phyloP scores from a whole-genome alignment of 2,113 vertebrate species.

The Nibea coibor region DNA sequence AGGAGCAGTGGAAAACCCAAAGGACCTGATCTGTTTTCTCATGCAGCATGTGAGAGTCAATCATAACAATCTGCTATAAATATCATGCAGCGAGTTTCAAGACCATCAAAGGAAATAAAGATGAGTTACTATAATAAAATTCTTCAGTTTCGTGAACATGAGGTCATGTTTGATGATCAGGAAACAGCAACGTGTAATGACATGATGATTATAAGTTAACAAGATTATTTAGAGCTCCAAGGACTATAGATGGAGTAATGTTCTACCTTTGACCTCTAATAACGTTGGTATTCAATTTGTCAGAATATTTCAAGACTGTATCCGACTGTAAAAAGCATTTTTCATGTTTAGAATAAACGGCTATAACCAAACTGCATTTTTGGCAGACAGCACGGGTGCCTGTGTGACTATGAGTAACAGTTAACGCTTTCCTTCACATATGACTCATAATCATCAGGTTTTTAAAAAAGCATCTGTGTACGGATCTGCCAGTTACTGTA shows the following conservation, averaged over 20 bases:
- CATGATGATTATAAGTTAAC: constrained; percentile 63
- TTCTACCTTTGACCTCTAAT: constrained; percentile 34
- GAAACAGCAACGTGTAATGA: constrained; percentile 61
- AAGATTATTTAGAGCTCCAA: constrained; percentile 43
- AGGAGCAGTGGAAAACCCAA: background rate
- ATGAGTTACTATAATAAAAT: constrained; percentile 36
- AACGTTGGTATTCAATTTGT: background rate
- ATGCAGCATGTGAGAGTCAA: background rate
- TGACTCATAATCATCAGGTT: constrained; percentile 31
- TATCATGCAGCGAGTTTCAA: constrained; percentile 17
- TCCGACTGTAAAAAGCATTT: background rate
- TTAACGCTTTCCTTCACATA: background rate
- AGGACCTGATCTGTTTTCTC: constrained; percentile 12
- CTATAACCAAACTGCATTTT: background rate
- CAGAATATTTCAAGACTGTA: background rate
- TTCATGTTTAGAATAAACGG: background rate
- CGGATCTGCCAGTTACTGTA: background rate
- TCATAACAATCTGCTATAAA: constrained; percentile 10
- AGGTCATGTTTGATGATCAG: constrained; percentile 60
- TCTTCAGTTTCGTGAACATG: constrained; percentile 45
- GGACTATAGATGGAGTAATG: constrained; percentile 1
- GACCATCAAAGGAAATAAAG: constrained; percentile 49
- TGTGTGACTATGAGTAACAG: constrained; percentile 30
- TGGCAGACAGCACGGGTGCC: constrained; percentile 15
- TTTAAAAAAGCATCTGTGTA: constrained; percentile 16